A percentile compares a stretch with the other conserved stretches of the same genome.
These are phyloP conservation scores for Columba guinea DNA, from an alignment of 2,797 vertebrate genomes.

Conservation along the genomic window DNA sequence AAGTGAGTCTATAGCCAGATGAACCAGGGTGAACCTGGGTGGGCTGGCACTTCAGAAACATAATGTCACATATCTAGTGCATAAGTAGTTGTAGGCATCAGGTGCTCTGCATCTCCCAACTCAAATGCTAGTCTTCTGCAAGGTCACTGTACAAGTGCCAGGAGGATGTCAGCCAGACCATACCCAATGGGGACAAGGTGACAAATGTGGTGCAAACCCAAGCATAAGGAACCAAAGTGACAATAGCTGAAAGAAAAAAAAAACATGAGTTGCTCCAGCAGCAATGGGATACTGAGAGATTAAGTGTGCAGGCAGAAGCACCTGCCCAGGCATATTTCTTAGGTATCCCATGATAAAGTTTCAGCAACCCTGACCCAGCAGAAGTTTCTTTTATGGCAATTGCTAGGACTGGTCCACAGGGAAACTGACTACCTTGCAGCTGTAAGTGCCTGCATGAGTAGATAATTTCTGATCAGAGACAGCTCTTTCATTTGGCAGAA, in stretches of 20 bases:
- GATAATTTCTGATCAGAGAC: constrained; percentile 42
- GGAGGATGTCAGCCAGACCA: background rate
- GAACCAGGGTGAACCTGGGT: background rate
- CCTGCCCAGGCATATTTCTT: background rate
- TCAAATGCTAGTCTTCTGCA: background rate
- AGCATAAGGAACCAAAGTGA: background rate
- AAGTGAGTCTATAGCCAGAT: background rate
- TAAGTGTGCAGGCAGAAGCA: background rate
- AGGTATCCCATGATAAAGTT: background rate
- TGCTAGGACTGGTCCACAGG: background rate
- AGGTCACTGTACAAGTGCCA: background rate
- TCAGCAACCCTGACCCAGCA: background rate
- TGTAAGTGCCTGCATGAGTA: background rate
- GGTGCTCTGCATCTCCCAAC: background rate
- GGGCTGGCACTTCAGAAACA: background rate
- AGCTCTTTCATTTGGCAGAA: background rate
- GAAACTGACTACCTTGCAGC: background rate
- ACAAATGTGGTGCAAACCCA: background rate
- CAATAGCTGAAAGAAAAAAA: background rate
- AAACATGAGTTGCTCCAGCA: background rate
- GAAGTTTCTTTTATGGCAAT: background rate
- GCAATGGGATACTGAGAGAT: background rate
- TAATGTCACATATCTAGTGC: background rate
- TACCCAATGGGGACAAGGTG: background rate
- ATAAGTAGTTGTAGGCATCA: background rate